Conservation (phyloP, 2,888 invertebrate genomes). For the Callinectes sapidus region DNA sequence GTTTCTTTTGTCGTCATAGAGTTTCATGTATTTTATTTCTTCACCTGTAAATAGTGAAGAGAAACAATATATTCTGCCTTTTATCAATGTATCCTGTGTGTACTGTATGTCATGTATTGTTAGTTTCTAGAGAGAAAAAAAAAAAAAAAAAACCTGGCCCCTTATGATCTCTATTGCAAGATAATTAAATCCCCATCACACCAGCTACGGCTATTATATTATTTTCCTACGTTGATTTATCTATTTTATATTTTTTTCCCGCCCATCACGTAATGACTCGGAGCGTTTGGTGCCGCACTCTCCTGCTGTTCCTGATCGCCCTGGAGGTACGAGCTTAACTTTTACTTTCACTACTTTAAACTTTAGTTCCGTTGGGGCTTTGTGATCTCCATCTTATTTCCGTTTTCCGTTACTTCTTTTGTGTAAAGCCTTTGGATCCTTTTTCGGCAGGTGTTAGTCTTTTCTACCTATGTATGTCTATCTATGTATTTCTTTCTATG, state of each 20-base stretch:
- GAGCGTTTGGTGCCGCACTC: background rate
- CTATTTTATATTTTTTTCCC: background rate
- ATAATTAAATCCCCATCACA: too few species aligned
- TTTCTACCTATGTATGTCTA: background rate
- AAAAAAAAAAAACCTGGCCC: too few species aligned
- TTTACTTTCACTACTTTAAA: background rate
- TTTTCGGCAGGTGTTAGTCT: background rate
- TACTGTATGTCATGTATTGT: too few species aligned
- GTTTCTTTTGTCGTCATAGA: background rate
- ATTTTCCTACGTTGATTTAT: background rate
- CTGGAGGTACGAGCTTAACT: background rate
- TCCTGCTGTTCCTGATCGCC: background rate
- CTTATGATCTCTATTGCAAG: too few species aligned
- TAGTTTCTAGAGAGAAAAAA: too few species aligned
- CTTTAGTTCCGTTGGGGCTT: background rate
- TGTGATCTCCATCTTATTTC: background rate
- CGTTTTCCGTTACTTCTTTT: background rate
- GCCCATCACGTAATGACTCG: background rate
- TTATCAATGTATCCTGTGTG: too few species aligned
- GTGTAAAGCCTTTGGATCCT: background rate
- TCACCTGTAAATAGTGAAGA: too few species aligned
- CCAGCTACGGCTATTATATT: background rate
- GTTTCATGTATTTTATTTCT: background rate
- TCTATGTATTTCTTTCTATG: too few species aligned
- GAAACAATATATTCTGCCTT: too few species aligned